Percentiles rank a stretch among this genome's conserved stretches.
Conservation (phyloP, 2,888 invertebrate species). For the Aphodius granarius region DNA sequence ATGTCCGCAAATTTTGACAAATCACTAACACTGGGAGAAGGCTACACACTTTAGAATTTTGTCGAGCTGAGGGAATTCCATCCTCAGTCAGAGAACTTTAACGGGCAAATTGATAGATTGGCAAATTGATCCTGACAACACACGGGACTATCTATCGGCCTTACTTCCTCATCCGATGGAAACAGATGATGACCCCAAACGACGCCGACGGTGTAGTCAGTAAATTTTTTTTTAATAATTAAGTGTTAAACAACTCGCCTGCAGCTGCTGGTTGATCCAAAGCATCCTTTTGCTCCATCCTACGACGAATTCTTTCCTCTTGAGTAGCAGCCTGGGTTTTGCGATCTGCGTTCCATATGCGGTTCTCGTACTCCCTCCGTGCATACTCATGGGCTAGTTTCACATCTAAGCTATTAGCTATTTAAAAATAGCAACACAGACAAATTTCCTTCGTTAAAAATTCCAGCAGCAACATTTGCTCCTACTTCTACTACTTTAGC, state of each 20-base stretch:
- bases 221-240: too few relatives aligned
- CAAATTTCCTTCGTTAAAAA: constrained; percentile 3
- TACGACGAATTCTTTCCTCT: constrained; percentile 5
- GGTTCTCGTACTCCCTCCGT: neutral
- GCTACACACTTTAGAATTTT: too few relatives aligned
- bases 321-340: neutral
- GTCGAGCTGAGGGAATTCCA: too few relatives aligned
- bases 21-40: too few relatives aligned
- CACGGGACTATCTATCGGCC: too few relatives aligned
- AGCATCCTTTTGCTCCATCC: neutral
- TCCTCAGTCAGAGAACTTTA: too few relatives aligned
- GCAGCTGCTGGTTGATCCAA: neutral
- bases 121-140: too few relatives aligned
- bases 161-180: too few relatives aligned
- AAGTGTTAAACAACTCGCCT: neutral
- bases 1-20: too few relatives aligned
- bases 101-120: too few relatives aligned
- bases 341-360: neutral
- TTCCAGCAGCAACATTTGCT: neutral
- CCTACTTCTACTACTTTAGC: neutral
- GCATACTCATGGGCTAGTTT: constrained; percentile 1
- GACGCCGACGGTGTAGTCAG: too few relatives aligned
- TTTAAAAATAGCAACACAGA: neutral
- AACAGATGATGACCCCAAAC: too few relatives aligned
- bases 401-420: neutral